Percentiles rank a stretch among this genome's conserved stretches.
phyloP scores from a whole-genome alignment of 1,140 invertebrate species.

The Protaetia brevitarsis region DNA sequence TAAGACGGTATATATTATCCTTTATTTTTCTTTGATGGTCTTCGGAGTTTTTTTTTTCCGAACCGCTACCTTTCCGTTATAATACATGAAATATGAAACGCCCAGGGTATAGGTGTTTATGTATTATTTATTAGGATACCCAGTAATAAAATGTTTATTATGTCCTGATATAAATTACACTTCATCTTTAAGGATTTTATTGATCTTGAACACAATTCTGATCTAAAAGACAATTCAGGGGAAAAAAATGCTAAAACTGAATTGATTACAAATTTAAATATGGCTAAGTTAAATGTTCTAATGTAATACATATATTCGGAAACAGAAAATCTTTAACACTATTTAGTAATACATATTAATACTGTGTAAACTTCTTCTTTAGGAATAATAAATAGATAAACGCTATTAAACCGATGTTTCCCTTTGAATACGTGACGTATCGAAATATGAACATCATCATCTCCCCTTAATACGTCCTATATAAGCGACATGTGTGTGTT shows the following conservation, averaged over 20 bases:
- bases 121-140: background rate
- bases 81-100: conserved; percentile 15
- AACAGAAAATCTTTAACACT: no score
- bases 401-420: background rate
- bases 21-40: conserved; percentile 15
- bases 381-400: conserved; percentile 9
- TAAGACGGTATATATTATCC: conserved; percentile 12
- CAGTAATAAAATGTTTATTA: background rate
- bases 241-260: no score
- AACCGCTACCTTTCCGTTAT: conserved; percentile 1
- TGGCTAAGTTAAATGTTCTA: no score
- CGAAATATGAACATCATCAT: conserved; percentile 10
- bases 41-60: background rate
- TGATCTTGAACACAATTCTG: no score
- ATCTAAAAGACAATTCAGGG: no score
- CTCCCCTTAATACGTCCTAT: conserved; percentile 9
- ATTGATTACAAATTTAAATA: no score
- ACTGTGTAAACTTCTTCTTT: no score
- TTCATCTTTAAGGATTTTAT: no score
- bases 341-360: no score
- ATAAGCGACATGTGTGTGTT: background rate
- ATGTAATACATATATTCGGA: no score
- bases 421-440: conserved; percentile 17
- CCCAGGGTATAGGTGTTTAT: background rate
- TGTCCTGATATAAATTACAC: background rate